These are phyloP conservation scores for Blomia tropicalis DNA, from an alignment of 2,888 invertebrate genomes.

Conservation along the genomic window DNA sequence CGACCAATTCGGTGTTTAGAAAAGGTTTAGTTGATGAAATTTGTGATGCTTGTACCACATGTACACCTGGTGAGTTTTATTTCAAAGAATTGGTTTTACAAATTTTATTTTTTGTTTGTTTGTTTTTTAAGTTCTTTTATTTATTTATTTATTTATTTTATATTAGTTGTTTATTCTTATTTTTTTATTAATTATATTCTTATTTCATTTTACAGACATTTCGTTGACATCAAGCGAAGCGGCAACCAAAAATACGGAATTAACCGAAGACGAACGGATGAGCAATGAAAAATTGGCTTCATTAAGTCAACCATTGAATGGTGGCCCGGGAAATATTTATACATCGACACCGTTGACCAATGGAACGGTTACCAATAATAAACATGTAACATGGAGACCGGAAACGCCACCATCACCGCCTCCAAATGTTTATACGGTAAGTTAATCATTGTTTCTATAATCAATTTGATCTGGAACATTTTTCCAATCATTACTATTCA, in stretches of 20 bases:
- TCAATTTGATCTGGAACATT: neutral
- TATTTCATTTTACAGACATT: constrained; percentile 16
- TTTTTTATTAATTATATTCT: neutral
- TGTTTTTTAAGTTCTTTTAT: neutral
- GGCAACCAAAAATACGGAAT: constrained; percentile 20
- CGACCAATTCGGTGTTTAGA: neutral
- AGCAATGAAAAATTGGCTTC: constrained; percentile 18
- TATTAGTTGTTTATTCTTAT: neutral
- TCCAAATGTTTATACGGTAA: constrained; percentile 22
- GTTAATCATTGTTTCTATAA: neutral
- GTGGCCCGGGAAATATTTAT: constrained; percentile 13
- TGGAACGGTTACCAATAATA: neutral
- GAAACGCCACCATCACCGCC: constrained; percentile 24
- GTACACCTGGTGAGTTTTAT: constrained; percentile 23
- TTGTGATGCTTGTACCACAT: constrained; percentile 24
- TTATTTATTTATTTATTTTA: constrained; percentile 5
- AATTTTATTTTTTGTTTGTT: constrained; percentile 5
- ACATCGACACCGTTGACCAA: constrained; percentile 17
- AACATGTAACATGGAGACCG: constrained; percentile 21
- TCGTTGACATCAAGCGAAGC: constrained; percentile 23
- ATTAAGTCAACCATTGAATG: constrained; percentile 14
- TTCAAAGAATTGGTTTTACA: too few species aligned
- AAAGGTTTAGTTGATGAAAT: constrained; percentile 21
- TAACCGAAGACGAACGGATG: constrained; percentile 13
- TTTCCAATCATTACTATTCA: neutral